These are phyloP conservation scores for Neoitamus cyanurus DNA, from an alignment of 2,888 invertebrate genomes.

Conservation along the genomic window DNA sequence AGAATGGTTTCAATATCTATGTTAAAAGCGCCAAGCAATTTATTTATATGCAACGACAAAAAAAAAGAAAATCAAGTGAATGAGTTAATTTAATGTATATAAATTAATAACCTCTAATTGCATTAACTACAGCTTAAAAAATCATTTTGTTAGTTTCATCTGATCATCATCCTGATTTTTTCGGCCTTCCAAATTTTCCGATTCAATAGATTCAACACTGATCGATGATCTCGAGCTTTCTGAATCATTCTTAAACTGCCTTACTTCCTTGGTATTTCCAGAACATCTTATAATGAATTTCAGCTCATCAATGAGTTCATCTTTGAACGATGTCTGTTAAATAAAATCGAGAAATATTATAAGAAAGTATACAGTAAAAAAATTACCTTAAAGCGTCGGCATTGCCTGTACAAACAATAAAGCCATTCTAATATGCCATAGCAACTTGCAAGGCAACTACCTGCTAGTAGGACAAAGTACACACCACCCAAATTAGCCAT, in stretches of 20 bases:
- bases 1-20: no score
- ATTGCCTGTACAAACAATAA: conserved; percentile 50
- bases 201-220: not conserved
- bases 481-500: conserved; percentile 76
- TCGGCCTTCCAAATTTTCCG: not conserved
- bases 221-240: not conserved
- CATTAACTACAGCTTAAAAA: not conserved
- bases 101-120: not conserved
- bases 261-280: conserved; percentile 38
- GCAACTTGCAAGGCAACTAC: conserved; percentile 64
- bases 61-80: not conserved
- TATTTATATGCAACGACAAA: not conserved
- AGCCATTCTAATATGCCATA: conserved; percentile 63
- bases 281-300: conserved; percentile 44
- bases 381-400: conserved; percentile 56
- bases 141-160: not conserved
- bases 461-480: conserved; percentile 71
- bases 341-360: not conserved
- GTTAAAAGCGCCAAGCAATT: no score
- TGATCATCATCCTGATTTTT: conserved; percentile 7
- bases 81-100: no score
- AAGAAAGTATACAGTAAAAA: not conserved
- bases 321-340: conserved; percentile 18
- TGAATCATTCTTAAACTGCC: not conserved
- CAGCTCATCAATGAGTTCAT: conserved; percentile 29